Conservation (phyloP, 2,113 vertebrate genomes). For the Tor tambroides region DNA sequence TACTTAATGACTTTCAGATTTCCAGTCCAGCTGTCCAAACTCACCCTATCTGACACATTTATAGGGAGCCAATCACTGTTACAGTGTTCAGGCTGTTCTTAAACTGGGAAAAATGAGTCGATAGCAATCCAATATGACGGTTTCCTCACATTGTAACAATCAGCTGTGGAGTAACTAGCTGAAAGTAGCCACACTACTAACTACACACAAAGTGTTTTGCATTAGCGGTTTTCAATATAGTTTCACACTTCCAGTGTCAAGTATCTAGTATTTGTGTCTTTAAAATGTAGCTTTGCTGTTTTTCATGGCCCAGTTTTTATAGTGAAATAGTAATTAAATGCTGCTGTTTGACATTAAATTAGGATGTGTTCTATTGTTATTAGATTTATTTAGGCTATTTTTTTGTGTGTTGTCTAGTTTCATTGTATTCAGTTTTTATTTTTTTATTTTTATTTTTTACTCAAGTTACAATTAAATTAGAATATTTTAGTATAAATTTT, state of each 20-base stretch:
- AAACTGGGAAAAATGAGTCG: background rate
- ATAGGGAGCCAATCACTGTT: constrained; percentile 5
- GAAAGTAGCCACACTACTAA: background rate
- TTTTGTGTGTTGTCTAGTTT: too few relatives aligned
- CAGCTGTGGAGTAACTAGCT: background rate
- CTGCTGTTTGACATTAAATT: background rate
- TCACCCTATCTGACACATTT: constrained; percentile 33
- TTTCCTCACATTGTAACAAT: background rate
- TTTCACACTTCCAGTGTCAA: background rate
- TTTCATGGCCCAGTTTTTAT: background rate
- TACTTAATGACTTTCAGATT: constrained; percentile 52
- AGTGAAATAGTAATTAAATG: background rate
- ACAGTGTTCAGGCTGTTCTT: constrained; percentile 9
- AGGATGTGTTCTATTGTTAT: too few relatives aligned
- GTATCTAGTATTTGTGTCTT: background rate
- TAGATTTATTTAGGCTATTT: too few relatives aligned
- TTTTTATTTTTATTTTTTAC: too few relatives aligned
- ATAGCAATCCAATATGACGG: background rate
- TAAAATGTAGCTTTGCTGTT: background rate
- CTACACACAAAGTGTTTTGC: too few relatives aligned
- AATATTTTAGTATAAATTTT: background rate
- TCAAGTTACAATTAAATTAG: background rate
- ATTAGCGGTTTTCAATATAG: background rate
- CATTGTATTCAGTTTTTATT: too few relatives aligned
- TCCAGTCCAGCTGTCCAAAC: constrained; percentile 49